These are phyloP conservation scores for Dysmachus trigonus DNA, from an alignment of 2,888 invertebrate genomes.

Conservation along the genomic window DNA sequence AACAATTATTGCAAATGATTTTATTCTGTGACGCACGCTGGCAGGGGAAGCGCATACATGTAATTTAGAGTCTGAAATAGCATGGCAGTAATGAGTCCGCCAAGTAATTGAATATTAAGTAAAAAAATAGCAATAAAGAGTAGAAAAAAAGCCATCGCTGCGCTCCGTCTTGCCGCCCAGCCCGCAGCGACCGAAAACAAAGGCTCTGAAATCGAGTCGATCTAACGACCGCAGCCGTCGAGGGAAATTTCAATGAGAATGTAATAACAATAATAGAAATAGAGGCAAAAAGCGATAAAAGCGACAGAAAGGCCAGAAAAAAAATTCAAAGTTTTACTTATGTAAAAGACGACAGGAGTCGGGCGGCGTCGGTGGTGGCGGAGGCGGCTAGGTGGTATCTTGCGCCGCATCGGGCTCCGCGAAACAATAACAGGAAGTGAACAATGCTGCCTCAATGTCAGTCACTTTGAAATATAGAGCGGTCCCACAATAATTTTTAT, in stretches of 20 bases:
- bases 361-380: background rate
- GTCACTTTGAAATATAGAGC: constrained; percentile 41
- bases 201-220: background rate
- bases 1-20: background rate
- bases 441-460: constrained; percentile 43
- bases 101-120: background rate
- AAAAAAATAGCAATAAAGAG: background rate
- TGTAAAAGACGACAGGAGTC: constrained; percentile 1
- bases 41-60: background rate
- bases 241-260: constrained; percentile 40
- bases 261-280: constrained; percentile 40
- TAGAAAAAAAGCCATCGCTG: background rate
- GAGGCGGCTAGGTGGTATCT: constrained; percentile 22
- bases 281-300: constrained; percentile 16
- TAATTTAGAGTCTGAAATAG: background rate
- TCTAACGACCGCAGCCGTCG: background rate
- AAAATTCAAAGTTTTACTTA: constrained; percentile 15
- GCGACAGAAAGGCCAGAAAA: background rate
- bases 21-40: background rate
- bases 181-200: background rate
- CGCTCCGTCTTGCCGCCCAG: background rate
- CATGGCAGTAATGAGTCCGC: background rate
- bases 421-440: constrained; percentile 41
- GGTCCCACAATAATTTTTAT: constrained; percentile 41
- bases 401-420: background rate